Evolutionary conservation across 2,113 vertebrate species (phyloP).

Genomic region (Syrrhaptes paradoxus): DNA sequence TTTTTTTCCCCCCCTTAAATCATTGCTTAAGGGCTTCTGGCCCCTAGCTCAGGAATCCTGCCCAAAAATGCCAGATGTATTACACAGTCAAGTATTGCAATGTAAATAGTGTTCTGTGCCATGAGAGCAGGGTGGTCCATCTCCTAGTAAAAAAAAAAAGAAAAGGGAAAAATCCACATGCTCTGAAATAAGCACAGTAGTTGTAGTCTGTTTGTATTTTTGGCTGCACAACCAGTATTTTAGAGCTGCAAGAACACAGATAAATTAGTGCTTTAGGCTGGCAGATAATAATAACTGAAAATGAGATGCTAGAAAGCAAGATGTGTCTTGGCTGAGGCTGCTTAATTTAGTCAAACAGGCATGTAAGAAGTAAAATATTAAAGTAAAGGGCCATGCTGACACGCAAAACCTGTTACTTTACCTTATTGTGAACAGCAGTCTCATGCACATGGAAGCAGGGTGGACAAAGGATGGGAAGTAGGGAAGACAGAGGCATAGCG

Average conservation of each 20-base stretch:
- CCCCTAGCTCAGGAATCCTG: conserved; percentile 88
- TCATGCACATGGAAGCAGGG: not conserved
- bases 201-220: conserved; percentile 83
- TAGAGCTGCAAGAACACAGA: conserved; percentile 66
- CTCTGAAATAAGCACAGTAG: conserved; percentile 79
- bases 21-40: conserved; percentile 84
- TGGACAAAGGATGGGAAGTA: conserved; percentile 1
- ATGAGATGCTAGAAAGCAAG: conserved; percentile 62
- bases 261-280: conserved; percentile 71
- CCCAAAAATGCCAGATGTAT: conserved; percentile 99
- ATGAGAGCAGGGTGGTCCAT: conserved; percentile 95
- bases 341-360: conserved; percentile 34
- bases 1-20: conserved; percentile 63
- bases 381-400: not conserved
- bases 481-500: not conserved
- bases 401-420: not conserved
- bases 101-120: conserved; percentile 97
- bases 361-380: conserved; percentile 7
- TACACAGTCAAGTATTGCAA: conserved; percentile 97
- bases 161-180: not conserved
- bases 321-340: conserved; percentile 63
- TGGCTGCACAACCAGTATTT: conserved; percentile 75
- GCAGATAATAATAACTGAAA: conserved; percentile 70
- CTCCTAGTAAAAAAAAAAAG: conserved; percentile 62
- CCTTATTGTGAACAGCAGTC: not conserved